Percentiles rank a stretch among this genome's conserved stretches.
Evolutionary conservation across 1,140 invertebrate genomes (phyloP).

Genomic region (Eufriesea mexicana): DNA sequence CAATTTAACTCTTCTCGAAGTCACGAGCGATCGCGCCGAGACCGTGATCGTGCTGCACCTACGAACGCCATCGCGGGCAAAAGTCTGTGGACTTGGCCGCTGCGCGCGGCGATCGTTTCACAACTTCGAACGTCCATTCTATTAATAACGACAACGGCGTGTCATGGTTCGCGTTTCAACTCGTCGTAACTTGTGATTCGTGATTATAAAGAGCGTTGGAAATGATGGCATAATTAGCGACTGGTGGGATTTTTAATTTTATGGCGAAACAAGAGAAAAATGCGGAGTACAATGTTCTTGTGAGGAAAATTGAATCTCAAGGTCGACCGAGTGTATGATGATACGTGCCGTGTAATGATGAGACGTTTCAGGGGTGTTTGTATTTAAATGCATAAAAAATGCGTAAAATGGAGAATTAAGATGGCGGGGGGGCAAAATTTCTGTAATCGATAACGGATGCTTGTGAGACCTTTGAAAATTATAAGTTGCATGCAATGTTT

Average conservation of each 20-base stretch:
- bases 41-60: background rate
- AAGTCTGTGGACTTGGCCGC: background rate
- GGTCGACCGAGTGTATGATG: background rate
- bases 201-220: background rate
- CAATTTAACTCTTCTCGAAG: slow-evolving; percentile 14
- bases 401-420: background rate
- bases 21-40: slow-evolving; percentile 36
- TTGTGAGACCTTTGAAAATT: background rate
- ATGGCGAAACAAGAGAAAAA: background rate
- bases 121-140: background rate
- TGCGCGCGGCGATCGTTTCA: background rate
- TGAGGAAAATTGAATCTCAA: background rate
- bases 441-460: background rate
- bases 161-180: background rate
- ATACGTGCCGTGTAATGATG: too few species aligned
- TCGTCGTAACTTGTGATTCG: background rate
- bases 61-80: background rate
- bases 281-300: background rate
- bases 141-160: slow-evolving; percentile 8
- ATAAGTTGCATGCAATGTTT: background rate
- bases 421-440: background rate
- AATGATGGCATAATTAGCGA: background rate
- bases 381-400: background rate
- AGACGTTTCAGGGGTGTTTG: too few species aligned
- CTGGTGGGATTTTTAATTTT: background rate